Evolutionary conservation across 2,113 vertebrate genomes (phyloP).

Genomic region (Bombycilla garrulus): DNA sequence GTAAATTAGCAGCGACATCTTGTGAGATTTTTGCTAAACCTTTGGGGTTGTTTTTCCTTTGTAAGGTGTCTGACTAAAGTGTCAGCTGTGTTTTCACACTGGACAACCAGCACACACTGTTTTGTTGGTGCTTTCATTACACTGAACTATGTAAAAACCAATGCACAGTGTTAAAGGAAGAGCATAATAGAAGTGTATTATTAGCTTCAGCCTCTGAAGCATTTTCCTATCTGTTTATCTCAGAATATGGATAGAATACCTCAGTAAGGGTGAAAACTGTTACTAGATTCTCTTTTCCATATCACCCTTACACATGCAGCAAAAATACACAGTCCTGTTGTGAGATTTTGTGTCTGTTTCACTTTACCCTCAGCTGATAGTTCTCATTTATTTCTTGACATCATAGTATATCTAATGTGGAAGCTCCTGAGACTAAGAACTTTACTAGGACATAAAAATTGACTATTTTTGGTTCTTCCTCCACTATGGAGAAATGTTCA

Average conservation of each 20-base stretch:
- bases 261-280: neutral
- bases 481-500: neutral
- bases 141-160: neutral
- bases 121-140: neutral
- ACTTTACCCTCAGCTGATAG: neutral
- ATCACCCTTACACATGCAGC: neutral
- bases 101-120: neutral
- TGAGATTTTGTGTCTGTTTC: neutral
- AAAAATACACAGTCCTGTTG: neutral
- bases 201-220: neutral
- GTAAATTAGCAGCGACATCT: conserved; percentile 60
- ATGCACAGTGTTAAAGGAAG: neutral
- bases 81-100: neutral
- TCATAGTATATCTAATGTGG: neutral
- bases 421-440: neutral
- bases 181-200: neutral
- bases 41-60: conserved; percentile 19
- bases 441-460: conserved; percentile 10
- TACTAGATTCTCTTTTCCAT: neutral
- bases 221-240: neutral
- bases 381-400: conserved; percentile 1
- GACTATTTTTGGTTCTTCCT: neutral
- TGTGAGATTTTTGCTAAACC: conserved; percentile 28
- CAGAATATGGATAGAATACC: neutral
- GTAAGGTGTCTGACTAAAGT: conserved; percentile 11